phyloP scores from a whole-genome alignment of 1,140 invertebrate genomes.

The Heterodera carotae region DNA sequence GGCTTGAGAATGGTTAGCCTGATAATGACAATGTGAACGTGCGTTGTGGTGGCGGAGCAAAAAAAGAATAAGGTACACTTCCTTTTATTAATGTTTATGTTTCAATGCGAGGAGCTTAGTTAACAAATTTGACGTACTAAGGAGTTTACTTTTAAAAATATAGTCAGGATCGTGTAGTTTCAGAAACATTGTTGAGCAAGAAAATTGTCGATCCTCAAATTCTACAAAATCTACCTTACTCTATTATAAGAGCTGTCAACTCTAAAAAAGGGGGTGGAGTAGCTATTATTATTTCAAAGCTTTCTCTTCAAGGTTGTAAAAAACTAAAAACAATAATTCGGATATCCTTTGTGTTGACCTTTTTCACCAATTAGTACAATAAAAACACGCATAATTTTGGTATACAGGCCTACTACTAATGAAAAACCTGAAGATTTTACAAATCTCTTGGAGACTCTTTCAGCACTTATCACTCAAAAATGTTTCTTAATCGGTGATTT shows the following conservation, averaged over 20 bases:
- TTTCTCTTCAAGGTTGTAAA: background rate
- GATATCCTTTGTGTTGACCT: slow-evolving; percentile 7
- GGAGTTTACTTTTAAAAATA: slow-evolving; percentile 1
- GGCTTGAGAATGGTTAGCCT: no score
- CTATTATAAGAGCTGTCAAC: slow-evolving; percentile 6
- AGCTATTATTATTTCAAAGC: background rate
- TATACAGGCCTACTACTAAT: background rate
- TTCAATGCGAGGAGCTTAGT: slow-evolving; percentile 20
- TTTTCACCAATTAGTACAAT: background rate
- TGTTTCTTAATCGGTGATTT: background rate
- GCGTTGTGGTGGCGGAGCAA: no score
- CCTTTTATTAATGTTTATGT: background rate
- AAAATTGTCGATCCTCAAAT: background rate
- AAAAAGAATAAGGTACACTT: no score
- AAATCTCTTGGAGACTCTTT: background rate
- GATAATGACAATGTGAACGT: no score
- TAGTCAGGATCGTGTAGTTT: background rate
- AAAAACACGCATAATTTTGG: slow-evolving; percentile 16
- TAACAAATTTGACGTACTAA: background rate
- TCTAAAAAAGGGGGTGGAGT: background rate
- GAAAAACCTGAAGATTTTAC: slow-evolving; percentile 1
- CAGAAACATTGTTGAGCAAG: background rate
- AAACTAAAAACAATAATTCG: background rate
- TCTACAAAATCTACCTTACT: background rate
- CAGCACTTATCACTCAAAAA: background rate